Evolutionary conservation across 2,113 vertebrate species (phyloP).

Genomic region (Pelodiscus sinensis): DNA sequence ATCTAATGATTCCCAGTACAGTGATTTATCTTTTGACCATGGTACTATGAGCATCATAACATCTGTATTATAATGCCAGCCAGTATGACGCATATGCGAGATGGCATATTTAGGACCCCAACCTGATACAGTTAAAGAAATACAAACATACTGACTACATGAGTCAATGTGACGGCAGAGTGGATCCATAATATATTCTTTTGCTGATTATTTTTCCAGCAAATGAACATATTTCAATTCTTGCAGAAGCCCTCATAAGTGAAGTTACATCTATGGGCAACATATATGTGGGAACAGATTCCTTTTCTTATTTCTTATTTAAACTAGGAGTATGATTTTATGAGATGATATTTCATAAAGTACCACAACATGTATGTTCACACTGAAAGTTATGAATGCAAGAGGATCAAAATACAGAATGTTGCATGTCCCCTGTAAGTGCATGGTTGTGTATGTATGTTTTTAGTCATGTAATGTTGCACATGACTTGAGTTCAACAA

Average conservation of each 20-base stretch:
- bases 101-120: neutral
- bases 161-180: neutral
- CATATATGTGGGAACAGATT: neutral
- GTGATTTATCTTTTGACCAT: accelerated
- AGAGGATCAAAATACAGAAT: constrained; percentile 68
- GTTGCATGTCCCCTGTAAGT: constrained; percentile 65
- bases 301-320: neutral
- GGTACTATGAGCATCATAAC: neutral
- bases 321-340: neutral
- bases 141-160: neutral
- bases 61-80: neutral
- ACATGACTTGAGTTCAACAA: constrained; percentile 69
- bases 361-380: neutral
- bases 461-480: constrained; percentile 63
- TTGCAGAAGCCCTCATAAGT: neutral
- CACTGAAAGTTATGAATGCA: constrained; percentile 48
- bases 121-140: neutral
- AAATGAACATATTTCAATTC: neutral
- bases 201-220: neutral
- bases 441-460: constrained; percentile 63
- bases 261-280: neutral
- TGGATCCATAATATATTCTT: neutral
- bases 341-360: neutral
- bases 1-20: neutral
- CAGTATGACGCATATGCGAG: neutral